These are phyloP conservation scores for Carterocephalus palaemon DNA, from an alignment of 2,888 invertebrate genomes.

Conservation along the genomic window DNA sequence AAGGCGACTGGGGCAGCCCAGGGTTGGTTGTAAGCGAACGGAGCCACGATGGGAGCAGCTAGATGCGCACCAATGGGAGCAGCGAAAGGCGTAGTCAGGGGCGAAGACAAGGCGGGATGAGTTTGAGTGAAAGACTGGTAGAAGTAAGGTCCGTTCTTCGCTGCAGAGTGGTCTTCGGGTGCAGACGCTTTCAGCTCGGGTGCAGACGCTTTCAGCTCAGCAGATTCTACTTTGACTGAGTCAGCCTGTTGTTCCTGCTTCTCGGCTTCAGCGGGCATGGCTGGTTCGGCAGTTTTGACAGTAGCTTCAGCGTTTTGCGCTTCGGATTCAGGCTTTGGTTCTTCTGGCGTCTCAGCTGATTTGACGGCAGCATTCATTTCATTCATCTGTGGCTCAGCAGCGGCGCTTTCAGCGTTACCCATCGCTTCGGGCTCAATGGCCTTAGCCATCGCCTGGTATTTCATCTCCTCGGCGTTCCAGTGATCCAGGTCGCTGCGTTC, in stretches of 20 bases:
- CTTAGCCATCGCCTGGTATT: constrained; percentile 64
- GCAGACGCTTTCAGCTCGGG: constrained; percentile 10
- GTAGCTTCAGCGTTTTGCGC: neutral
- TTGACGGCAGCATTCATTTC: constrained; percentile 39
- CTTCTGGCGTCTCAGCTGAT: constrained; percentile 30
- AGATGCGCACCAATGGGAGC: neutral
- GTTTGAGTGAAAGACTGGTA: constrained; percentile 20
- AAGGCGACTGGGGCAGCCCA: constrained; percentile 26
- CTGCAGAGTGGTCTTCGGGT: too few species aligned
- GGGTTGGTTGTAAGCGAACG: constrained; percentile 26
- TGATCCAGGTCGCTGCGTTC: constrained; percentile 41
- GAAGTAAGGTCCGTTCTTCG: constrained; percentile 16
- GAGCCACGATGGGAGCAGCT: neutral
- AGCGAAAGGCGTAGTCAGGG: constrained; percentile 5
- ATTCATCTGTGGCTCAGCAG: constrained; percentile 41
- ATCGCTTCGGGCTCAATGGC: too few species aligned
- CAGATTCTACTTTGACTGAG: constrained; percentile 21
- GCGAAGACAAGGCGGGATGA: constrained; percentile 23
- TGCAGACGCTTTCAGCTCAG: constrained; percentile 24
- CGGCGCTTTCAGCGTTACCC: constrained; percentile 57
- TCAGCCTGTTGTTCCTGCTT: constrained; percentile 21
- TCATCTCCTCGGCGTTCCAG: constrained; percentile 62
- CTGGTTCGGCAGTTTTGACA: constrained; percentile 22
- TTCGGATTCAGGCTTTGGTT: constrained; percentile 10
- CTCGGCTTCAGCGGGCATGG: constrained; percentile 22